Evolutionary conservation across 92 coral and sea anemone species (phyloP).

Genomic region (Porites divaricata): DNA sequence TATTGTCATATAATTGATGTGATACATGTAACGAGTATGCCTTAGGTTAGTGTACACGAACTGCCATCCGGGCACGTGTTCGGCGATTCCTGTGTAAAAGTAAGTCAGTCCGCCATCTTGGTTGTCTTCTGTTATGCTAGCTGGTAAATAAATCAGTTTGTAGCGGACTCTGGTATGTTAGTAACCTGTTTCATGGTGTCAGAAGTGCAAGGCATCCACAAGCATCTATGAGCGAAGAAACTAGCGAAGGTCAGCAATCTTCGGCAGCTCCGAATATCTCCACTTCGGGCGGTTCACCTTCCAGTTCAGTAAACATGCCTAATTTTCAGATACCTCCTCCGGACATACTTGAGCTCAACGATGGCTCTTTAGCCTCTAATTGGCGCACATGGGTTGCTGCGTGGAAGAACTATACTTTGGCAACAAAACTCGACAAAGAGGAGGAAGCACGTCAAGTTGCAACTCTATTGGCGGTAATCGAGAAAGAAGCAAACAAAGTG

Average conservation of each 20-base stretch:
- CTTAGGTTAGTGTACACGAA: background rate
- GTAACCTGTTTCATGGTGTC: too few relatives aligned
- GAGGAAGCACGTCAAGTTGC: constrained; percentile 44
- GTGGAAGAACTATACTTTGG: constrained; percentile 36
- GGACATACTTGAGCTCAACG: constrained; percentile 37
- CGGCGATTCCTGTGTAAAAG: too few relatives aligned
- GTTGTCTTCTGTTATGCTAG: constrained; percentile 3
- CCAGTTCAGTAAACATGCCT: constrained; percentile 26
- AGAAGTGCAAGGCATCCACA: too few relatives aligned
- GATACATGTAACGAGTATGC: background rate
- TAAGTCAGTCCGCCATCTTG: too few relatives aligned
- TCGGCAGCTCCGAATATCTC: too few relatives aligned
- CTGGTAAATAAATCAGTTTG: too few relatives aligned
- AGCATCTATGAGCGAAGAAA: too few relatives aligned
- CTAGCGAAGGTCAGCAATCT: too few relatives aligned
- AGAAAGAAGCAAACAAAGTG: constrained; percentile 52
- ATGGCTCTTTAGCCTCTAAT: constrained; percentile 20
- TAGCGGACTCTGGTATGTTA: too few relatives aligned
- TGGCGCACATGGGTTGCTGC: constrained; percentile 40
- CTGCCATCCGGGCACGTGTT: too few relatives aligned
- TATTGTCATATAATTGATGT: too few relatives aligned
- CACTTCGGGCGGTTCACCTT: background rate
- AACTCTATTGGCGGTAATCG: constrained; percentile 40
- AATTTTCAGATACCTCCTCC: constrained; percentile 66
- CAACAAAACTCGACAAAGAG: constrained; percentile 45